Percentiles rank a stretch among this genome's conserved stretches.
phyloP scores from a whole-genome alignment of 2,888 invertebrate genomes.

The Plebejus anna region DNA sequence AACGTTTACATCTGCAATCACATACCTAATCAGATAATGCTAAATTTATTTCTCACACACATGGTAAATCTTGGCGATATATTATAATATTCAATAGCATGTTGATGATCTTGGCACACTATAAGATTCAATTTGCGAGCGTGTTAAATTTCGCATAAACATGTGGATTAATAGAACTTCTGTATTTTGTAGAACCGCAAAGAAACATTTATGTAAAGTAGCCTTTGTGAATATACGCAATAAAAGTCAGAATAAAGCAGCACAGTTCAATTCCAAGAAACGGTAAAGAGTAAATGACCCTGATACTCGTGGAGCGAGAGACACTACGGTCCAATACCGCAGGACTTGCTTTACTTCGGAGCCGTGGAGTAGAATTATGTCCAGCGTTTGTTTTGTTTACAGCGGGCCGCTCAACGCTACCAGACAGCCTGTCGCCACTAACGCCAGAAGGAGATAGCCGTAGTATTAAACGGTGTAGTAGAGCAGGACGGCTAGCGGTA shows the following conservation, averaged over 20 bases:
- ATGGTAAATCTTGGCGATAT: conserved; percentile 44
- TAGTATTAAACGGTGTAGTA: conserved; percentile 47
- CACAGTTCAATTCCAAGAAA: conserved; percentile 40
- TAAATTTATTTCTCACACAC: conserved; percentile 30
- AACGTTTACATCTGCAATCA: no score
- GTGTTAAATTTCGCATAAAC: conserved; percentile 45
- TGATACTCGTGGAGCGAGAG: conserved; percentile 40
- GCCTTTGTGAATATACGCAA: background rate
- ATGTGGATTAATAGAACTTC: background rate
- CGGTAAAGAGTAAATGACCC: conserved; percentile 38
- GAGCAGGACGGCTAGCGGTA: conserved; percentile 52
- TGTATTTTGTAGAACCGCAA: background rate
- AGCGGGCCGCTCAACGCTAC: conserved; percentile 61
- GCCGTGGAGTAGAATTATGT: conserved; percentile 60
- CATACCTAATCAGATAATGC: background rate
- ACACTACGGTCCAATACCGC: conserved; percentile 35
- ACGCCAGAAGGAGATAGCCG: conserved; percentile 59
- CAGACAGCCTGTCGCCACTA: conserved; percentile 78
- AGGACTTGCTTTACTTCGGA: conserved; percentile 31
- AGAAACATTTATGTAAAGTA: background rate
- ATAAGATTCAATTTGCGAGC: conserved; percentile 38
- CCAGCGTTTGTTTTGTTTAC: conserved; percentile 70
- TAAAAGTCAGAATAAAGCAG: background rate
- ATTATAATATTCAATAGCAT: conserved; percentile 61
- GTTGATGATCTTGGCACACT: conserved; percentile 75